Evolutionary conservation across 2,888 invertebrate species (phyloP).

Genomic region (Marasmarcha lunaedactyla): DNA sequence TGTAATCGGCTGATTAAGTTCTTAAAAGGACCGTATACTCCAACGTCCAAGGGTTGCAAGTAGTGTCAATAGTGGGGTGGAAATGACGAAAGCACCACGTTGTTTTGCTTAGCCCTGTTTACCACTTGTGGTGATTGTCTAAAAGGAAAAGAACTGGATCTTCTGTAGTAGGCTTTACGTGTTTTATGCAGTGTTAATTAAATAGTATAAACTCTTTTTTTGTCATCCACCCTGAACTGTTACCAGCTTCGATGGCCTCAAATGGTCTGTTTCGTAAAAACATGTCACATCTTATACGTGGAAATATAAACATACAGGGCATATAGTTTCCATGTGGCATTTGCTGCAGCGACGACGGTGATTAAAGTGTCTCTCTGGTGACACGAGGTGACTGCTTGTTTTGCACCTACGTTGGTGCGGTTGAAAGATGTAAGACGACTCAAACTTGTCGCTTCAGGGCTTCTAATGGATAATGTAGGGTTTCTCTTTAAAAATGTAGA

Average conservation of each 20-base stretch:
- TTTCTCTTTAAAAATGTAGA: conserved; percentile 5
- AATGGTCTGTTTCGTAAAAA: conserved; percentile 22
- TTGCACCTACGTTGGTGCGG: conserved; percentile 11
- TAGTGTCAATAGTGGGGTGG: conserved; percentile 21
- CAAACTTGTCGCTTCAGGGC: conserved; percentile 7
- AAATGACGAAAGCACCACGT: conserved; percentile 20
- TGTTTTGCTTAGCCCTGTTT: conserved; percentile 18
- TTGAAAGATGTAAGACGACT: conserved; percentile 13
- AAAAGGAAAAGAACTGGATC: conserved; percentile 22
- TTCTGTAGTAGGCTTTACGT: conserved; percentile 14
- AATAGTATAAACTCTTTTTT: conserved; percentile 20
- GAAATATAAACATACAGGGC: conserved; percentile 19
- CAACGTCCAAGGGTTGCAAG: conserved; percentile 13
- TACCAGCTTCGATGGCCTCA: conserved; percentile 25
- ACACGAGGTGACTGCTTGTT: conserved; percentile 14
- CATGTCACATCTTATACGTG: conserved; percentile 16
- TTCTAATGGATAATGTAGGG: conserved; percentile 6
- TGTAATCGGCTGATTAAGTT: conserved; percentile 6
- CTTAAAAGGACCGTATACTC: conserved; percentile 13
- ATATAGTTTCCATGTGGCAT: conserved; percentile 11
- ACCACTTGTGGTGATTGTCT: conserved; percentile 25
- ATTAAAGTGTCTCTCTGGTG: conserved; percentile 19
- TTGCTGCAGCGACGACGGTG: conserved; percentile 12
- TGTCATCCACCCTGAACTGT: conserved; percentile 27
- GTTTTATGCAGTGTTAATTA: conserved; percentile 25